These are phyloP conservation scores for Synanthedon myopaeformis DNA, from an alignment of 2,888 invertebrate species.

Conservation along the genomic window DNA sequence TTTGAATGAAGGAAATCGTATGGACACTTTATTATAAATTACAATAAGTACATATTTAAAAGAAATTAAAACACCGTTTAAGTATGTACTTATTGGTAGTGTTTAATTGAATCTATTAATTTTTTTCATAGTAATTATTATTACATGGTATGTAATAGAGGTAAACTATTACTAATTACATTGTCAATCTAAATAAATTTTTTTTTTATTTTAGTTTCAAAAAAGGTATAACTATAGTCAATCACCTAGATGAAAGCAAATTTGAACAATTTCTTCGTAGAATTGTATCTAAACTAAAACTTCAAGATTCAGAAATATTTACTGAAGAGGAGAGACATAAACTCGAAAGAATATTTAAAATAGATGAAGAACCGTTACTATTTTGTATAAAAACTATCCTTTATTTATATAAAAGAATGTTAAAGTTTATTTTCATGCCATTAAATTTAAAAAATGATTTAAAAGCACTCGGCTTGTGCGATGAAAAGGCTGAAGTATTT, in stretches of 20 bases:
- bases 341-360: conserved; percentile 45
- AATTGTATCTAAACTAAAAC: conserved; percentile 42
- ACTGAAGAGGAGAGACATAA: conserved; percentile 45
- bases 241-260: conserved; percentile 41
- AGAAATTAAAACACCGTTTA: too few species aligned
- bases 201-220: conserved; percentile 32
- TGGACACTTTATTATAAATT: too few species aligned
- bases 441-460: conserved; percentile 44
- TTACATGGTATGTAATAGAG: background rate
- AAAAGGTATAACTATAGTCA: conserved; percentile 41
- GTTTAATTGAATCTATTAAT: too few species aligned
- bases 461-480: conserved; percentile 31
- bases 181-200: background rate
- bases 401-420: conserved; percentile 43
- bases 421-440: conserved; percentile 58
- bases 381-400: conserved; percentile 45
- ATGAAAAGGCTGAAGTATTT: conserved; percentile 42
- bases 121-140: background rate
- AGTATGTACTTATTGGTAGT: too few species aligned
- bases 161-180: background rate
- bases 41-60: too few species aligned
- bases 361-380: conserved; percentile 33
- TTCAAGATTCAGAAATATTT: conserved; percentile 45
- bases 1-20: background rate
- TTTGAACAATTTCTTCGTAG: conserved; percentile 54